Conservation (phyloP, 2,888 invertebrate species). For the Stenodema calcarata region DNA sequence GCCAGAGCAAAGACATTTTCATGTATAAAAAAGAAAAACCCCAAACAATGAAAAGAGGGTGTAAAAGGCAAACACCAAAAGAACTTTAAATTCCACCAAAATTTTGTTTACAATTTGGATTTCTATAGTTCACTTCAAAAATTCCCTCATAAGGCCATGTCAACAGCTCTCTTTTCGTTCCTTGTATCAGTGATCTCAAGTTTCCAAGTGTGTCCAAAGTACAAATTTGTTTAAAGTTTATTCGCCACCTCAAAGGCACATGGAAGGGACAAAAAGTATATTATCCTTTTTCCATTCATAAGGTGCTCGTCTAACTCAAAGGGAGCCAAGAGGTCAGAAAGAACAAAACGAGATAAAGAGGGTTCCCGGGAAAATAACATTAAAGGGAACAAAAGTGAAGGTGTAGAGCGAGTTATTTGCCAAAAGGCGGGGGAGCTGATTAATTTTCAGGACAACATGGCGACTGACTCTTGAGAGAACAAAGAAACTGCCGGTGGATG, state of each 20-base stretch:
- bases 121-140: no score
- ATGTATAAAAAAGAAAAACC: no score
- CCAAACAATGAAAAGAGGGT: no score
- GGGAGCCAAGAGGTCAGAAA: not conserved
- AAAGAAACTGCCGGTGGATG: slow-evolving; percentile 23
- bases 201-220: no score
- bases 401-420: not conserved
- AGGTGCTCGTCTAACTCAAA: not conserved
- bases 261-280: not conserved
- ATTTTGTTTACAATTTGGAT: no score
- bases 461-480: slow-evolving; percentile 35
- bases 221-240: no score
- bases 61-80: no score
- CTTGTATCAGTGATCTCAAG: no score
- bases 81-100: no score
- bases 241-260: not conserved
- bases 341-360: not conserved
- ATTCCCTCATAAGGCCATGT: no score
- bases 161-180: no score
- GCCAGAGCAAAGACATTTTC: no score
- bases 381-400: not conserved
- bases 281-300: not conserved
- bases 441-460: slow-evolving; percentile 41
- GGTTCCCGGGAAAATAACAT: not conserved
- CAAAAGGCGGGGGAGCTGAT: slow-evolving; percentile 10